Base-by-base conservation (phyloP, 2,797 vertebrate genomes). In the Onychomys torridus region DNA sequence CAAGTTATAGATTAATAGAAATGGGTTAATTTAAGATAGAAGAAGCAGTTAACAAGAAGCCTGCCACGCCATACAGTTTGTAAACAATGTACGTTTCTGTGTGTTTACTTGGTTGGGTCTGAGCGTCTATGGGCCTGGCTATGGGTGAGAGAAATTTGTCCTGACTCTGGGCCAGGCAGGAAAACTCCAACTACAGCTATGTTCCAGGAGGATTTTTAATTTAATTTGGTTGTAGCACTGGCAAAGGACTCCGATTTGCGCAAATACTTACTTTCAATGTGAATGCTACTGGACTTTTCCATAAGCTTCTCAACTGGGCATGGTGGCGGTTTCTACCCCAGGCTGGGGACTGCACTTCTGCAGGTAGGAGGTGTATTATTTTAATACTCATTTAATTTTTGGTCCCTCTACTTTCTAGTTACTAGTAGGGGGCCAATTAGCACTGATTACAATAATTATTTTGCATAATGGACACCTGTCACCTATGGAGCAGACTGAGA, bases 391-490 rank as follows among this genome's bases (percentile, higher is more conserved):
- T 86, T 96, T 90, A 95, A 97, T 90, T 97, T 93, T 34, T 93
- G 71, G 63, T 94, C 96, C 78, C 90, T 95, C 82, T 96, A 59
- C 87, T 94, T 93, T 79, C 69, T 86, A 90, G 89, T 77, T 92
- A 59, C 73, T 46, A 77, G 83, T 57, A 94, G 85, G 93, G 27
- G 84, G 71, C 65, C 94, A 92, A 77, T 95, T 87, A 96, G 49
- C 69, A 40, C 69, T 79, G 84, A 96, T 93, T 61, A 79, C 61
- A 57, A 27, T 61, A 57, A 91, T 93, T 32, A 90, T 57, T 95
- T 88, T 97, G 92, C 71, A 91, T 95, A 89, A 95, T 29, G 73
- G 95, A 95, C 86, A 92, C 93, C 91, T 91, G 94, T 96, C 90
- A 93, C 61, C 96, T 71, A 61, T 43, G 91, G 96, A 78, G 77